Evolutionary conservation across 2,888 invertebrate species (phyloP), one percentile per base, ranked within the genome.

Genomic region (Phalera bucephala): DNA sequence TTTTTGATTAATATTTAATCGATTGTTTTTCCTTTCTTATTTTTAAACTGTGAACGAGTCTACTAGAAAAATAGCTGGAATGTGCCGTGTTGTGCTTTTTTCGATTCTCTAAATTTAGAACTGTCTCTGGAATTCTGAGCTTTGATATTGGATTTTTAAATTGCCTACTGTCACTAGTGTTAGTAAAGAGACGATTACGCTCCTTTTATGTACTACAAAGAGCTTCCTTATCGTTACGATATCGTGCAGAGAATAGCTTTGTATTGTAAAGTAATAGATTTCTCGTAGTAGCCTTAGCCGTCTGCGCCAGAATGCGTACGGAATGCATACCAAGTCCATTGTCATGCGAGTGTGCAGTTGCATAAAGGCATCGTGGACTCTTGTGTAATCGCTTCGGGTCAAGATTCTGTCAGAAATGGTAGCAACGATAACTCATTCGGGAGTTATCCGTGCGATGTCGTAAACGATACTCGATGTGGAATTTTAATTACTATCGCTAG

Each of bases 281-380:
- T 53, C 49, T 55, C 56, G 59, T 57, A 47, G 50, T 53, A 48
- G 51, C 49, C 55, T 48, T 53, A 53, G 61, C 52, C 48, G 56
- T 50, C 50, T 61, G 52, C 41, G 46, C 63, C 57, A 64, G 67
- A 72, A 68, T 72, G 68, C 55, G 64, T 54, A 51, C 54, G 72
- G 76, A 78, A 77, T 74, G 70, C 67, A 74, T 70, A 72, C 72
- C 80, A 77, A 80, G 80, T 77, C 72, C 81, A 85, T 84, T 83
- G 85, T 83, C 82, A 83, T 73, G 71, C 73, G 66, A 65, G 67
- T 64, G 65, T 64, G 63, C 66, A 68, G 72, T 78, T 76, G 76
- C 74, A 75, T 75, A 72, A 74, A 66, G 43, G 46, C 52, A 50
- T 52, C 57, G 58, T 64, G 59, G 60, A 52, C 50, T 52, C 64